Conservation (phyloP, 2,113 vertebrate genomes). For the Trichechus manatus region DNA sequence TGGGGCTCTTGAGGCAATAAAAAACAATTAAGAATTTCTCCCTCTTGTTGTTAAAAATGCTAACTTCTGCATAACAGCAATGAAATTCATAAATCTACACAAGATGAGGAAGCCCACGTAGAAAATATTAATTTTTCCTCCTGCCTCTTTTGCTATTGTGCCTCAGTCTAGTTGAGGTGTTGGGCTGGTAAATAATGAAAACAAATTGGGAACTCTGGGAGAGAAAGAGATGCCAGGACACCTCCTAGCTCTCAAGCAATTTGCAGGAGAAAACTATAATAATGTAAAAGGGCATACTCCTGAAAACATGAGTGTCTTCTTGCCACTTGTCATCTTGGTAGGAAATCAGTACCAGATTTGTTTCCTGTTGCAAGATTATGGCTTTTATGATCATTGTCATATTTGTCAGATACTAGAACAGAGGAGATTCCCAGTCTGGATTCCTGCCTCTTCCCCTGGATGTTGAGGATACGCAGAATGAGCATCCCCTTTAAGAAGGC, state of each 20-base stretch:
- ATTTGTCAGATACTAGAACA: background rate
- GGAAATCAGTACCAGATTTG: background rate
- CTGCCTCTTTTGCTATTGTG: background rate
- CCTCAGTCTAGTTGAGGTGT: background rate
- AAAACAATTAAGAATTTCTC: conserved; percentile 81
- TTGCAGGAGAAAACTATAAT: conserved; percentile 44
- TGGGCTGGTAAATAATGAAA: conserved; percentile 63
- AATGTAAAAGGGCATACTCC: conserved; percentile 47
- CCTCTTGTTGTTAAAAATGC: conserved; percentile 83
- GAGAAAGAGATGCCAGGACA: conserved; percentile 27
- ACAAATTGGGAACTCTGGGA: conserved; percentile 48
- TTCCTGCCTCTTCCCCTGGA: background rate
- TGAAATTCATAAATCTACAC: conserved; percentile 86
- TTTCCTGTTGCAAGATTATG: background rate
- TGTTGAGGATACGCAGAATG: background rate
- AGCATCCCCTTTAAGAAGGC: background rate
- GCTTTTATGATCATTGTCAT: background rate
- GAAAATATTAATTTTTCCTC: conserved; percentile 70
- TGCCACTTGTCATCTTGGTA: background rate
- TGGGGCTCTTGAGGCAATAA: conserved; percentile 82
- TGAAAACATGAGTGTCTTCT: background rate
- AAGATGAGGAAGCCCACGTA: conserved; percentile 73
- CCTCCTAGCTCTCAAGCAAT: background rate
- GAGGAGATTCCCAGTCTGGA: background rate
- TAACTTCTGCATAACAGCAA: conserved; percentile 83